Evolutionary conservation across 2,888 invertebrate genomes (phyloP), one percentile per base, ranked within the genome.

Genomic region (Graphium colonna): DNA sequence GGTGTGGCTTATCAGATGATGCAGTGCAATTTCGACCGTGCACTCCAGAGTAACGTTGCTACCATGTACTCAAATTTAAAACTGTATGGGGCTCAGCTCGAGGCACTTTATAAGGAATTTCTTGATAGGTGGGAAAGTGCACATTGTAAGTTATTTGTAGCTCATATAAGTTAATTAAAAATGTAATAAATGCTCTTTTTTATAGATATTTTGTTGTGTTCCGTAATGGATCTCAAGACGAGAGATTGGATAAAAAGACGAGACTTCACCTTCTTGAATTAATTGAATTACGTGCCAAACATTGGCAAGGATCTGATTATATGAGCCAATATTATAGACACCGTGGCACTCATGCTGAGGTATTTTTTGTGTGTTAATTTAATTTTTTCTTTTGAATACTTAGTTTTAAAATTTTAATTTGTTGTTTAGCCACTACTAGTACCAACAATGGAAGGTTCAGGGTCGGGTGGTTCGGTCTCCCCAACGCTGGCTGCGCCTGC

Each of bases 251-350:
- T 77, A 93, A 95, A 77, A 93, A 95, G 82, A 95, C 96, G 70
- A 93, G 97, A 82, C 92, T 96, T 75, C 95, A 96, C 82, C 92
- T 98, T 71, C 93, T 98, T 77, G 97, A 98, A 90, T 91, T 98
- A 60, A 96, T 98, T 69, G 98, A 98, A 90, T 90, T 98, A 75
- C 92, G 98, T 77, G 97, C 97, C 59, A 95, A 95, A 84, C 94
- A 95, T 74, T 98, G 98, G 98, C 94, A 95, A 75, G 94, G 94
- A 59, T 94, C 93, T 63, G 95, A 96, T 79, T 94, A 95, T 68
- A 94, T 96, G 91, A 94, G 93, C 82, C 93, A 94, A 71, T 97
- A 97, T 83, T 97, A 97, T 77, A 93, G 93, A 77, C 91, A 92
- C 68, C 92, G 92, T 77, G 92, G 91, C 76, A 92, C 92, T 65